phyloP scores from a whole-genome alignment of 1,140 invertebrate genomes.

The Drosophila bocqueti region DNA sequence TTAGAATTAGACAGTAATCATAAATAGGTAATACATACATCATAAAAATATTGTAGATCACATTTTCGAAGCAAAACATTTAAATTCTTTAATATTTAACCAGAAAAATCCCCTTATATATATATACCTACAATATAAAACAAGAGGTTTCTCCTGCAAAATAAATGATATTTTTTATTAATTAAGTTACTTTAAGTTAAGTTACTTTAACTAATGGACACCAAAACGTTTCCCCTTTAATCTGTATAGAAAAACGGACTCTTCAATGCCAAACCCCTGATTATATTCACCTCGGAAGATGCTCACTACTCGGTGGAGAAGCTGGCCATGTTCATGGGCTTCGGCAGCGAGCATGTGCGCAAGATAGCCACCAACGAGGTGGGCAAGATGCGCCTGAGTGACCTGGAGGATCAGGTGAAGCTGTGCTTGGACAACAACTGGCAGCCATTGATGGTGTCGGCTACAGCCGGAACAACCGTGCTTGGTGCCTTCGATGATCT shows the following conservation, averaged over 20 bases:
- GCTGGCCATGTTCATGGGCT: conserved; percentile 91
- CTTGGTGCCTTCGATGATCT: conserved; percentile 95
- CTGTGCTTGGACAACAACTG: conserved; percentile 88
- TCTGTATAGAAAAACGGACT: conserved; percentile 89
- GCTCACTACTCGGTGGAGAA: conserved; percentile 98
- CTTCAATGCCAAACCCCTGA: conserved; percentile 88
- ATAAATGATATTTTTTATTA: too few species aligned
- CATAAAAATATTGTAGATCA: too few species aligned
- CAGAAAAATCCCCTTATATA: too few species aligned
- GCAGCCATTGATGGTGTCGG: conserved; percentile 94
- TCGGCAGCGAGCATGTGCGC: conserved; percentile 92
- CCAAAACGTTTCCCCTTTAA: neutral
- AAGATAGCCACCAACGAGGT: conserved; percentile 89
- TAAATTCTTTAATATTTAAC: too few species aligned
- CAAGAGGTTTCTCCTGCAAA: too few species aligned
- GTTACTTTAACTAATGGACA: too few species aligned
- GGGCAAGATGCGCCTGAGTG: conserved; percentile 92
- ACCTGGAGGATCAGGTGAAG: conserved; percentile 91
- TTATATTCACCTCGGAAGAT: conserved; percentile 94
- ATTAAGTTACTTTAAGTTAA: too few species aligned
- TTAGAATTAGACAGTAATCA: too few species aligned
- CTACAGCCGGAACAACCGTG: conserved; percentile 94
- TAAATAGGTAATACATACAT: too few species aligned
- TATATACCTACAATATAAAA: too few species aligned
- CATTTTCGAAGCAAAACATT: too few species aligned